Evolutionary conservation across 2,113 vertebrate genomes (phyloP).

Genomic region (Alethe diademata): DNA sequence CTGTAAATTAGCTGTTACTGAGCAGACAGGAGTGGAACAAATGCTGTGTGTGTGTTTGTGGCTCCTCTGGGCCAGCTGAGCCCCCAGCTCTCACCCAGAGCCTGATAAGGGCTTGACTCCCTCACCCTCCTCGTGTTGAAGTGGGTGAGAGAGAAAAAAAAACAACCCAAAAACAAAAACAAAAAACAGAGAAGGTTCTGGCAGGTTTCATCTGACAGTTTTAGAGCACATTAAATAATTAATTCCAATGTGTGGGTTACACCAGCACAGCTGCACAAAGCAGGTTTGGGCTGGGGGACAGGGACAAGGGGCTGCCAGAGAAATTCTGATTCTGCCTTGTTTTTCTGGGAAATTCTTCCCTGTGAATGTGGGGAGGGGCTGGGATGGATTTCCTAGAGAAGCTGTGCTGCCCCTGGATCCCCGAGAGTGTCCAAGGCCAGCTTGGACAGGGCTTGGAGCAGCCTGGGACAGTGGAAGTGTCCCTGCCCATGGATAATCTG

Average conservation of each 20-base stretch:
- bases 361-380: background rate
- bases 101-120: background rate
- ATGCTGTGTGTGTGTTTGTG: background rate
- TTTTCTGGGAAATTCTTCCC: background rate
- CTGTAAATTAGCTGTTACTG: slow-evolving; percentile 26
- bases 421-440: background rate
- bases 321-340: background rate
- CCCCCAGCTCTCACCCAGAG: background rate
- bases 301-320: background rate
- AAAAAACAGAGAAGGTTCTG: background rate
- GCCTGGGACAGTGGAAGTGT: rapidly evolving
- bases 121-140: background rate
- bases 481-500: background rate
- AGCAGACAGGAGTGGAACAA: background rate
- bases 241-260: rapidly evolving
- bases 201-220: background rate
- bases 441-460: background rate
- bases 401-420: background rate
- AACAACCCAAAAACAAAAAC: too few species aligned
- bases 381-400: background rate
- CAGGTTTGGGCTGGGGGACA: background rate
- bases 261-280: rapidly evolving
- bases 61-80: background rate
- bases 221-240: background rate
- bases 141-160: background rate